phyloP scores from a whole-genome alignment of 2,113 vertebrate species.

The Cettia cetti region DNA sequence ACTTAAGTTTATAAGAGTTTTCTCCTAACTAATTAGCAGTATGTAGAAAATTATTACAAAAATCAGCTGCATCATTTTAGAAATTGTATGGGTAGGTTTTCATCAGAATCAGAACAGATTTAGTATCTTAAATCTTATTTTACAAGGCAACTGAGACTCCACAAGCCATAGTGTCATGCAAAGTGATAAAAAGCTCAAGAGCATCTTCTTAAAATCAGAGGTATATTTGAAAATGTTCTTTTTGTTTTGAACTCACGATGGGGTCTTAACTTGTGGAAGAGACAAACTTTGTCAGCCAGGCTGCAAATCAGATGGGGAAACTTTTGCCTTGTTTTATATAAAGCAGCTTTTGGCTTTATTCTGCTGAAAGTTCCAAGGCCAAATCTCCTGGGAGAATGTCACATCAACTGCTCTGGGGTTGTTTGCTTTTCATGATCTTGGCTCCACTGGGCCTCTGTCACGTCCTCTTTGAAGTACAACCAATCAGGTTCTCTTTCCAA shows the following conservation, averaged over 20 bases:
- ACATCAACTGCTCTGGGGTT: rapidly evolving
- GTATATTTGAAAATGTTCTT: neutral
- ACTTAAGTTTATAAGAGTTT: neutral
- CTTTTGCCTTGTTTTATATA: neutral
- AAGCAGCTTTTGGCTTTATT: neutral
- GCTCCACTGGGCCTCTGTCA: rapidly evolving
- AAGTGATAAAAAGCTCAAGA: neutral
- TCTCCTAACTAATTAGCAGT: neutral
- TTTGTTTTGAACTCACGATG: neutral
- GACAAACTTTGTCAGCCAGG: neutral
- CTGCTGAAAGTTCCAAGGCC: neutral
- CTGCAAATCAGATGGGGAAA: neutral
- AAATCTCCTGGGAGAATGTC: neutral
- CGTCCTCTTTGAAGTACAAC: neutral
- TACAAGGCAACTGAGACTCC: neutral
- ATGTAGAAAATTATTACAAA: neutral
- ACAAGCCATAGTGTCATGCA: neutral
- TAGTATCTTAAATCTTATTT: neutral
- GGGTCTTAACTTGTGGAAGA: neutral
- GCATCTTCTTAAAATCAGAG: neutral
- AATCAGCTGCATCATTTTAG: neutral
- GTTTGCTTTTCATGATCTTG: rapidly evolving
- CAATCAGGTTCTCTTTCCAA: neutral
- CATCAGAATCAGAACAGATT: neutral
- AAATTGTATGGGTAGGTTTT: neutral